These are phyloP conservation scores for Macroglossus sobrinus DNA, from an alignment of 2,113 vertebrate genomes.

Conservation along the genomic window DNA sequence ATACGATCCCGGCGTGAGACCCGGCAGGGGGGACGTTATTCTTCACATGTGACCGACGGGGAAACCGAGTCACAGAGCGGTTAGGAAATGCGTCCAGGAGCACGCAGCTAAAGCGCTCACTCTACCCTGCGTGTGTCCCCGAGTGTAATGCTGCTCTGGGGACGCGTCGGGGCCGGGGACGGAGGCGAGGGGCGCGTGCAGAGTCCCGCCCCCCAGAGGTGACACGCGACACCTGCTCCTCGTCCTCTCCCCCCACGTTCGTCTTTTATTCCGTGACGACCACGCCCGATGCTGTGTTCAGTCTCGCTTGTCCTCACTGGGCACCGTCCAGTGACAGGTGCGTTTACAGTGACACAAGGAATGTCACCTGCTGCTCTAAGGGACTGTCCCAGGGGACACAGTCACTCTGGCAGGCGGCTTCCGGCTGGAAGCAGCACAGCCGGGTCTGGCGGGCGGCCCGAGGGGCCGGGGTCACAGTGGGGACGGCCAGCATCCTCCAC, in stretches of 20 bases:
- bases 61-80: not conserved
- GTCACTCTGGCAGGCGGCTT: rapidly evolving
- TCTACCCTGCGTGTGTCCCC: not conserved
- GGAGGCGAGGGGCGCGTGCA: rapidly evolving
- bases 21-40: not conserved
- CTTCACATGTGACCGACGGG: not conserved
- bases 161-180: not conserved
- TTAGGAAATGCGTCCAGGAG: not conserved
- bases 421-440: not conserved
- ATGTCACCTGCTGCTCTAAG: not conserved
- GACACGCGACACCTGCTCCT: not conserved
- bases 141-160: not conserved
- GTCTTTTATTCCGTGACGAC: rapidly evolving
- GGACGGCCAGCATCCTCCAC: too few species aligned
- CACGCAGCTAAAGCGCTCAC: not conserved
- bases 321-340: not conserved
- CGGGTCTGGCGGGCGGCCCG: rapidly evolving
- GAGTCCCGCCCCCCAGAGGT: too few species aligned
- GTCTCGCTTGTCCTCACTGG: not conserved
- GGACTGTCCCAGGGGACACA: not conserved
- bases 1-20: not conserved
- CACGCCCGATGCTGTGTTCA: not conserved
- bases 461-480: not conserved
- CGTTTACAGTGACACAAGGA: not conserved
- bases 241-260: too few species aligned